A percentile compares a stretch with the other conserved stretches of the same genome.
These are phyloP conservation scores for Asteroscopus sphinx DNA, from an alignment of 2,888 invertebrate species.

Conservation along the genomic window DNA sequence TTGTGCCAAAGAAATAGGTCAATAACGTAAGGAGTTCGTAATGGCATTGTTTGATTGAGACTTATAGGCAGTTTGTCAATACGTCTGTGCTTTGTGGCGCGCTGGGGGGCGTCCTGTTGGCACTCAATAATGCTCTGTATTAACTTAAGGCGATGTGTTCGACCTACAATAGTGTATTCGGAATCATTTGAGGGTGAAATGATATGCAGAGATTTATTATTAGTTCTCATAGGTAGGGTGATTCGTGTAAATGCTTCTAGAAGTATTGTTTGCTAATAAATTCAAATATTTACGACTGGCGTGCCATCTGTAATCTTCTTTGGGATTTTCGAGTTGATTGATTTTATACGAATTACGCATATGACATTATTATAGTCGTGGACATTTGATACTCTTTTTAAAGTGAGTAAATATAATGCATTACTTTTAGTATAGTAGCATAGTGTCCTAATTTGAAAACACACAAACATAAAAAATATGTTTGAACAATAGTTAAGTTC, in stretches of 20 bases:
- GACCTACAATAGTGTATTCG: conserved; percentile 72
- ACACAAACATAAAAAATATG: too few species aligned
- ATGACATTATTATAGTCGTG: conserved; percentile 1
- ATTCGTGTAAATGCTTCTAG: conserved; percentile 38
- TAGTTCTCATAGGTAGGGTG: conserved; percentile 75
- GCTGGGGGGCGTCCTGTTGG: conserved; percentile 74
- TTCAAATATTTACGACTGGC: conserved; percentile 40
- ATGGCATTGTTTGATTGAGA: conserved; percentile 85
- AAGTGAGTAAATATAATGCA: not conserved
- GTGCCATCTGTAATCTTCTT: conserved; percentile 33
- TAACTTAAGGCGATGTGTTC: conserved; percentile 75
- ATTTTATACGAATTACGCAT: conserved; percentile 13
- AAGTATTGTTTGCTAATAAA: conserved; percentile 55
- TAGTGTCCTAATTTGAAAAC: too few species aligned
- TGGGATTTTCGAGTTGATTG: conserved; percentile 31
- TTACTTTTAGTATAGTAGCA: too few species aligned
- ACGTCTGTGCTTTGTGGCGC: conserved; percentile 72
- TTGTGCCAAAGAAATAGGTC: conserved; percentile 87
- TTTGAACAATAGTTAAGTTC: too few species aligned
- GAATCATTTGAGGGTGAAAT: conserved; percentile 84
- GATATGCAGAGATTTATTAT: conserved; percentile 87
- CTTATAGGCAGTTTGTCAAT: conserved; percentile 89
- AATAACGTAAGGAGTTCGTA: conserved; percentile 81
- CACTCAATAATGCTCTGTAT: conserved; percentile 67
- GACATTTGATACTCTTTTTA: not conserved